Conservation (phyloP, 2,113 vertebrate species). For the Oriolus oriolus region DNA sequence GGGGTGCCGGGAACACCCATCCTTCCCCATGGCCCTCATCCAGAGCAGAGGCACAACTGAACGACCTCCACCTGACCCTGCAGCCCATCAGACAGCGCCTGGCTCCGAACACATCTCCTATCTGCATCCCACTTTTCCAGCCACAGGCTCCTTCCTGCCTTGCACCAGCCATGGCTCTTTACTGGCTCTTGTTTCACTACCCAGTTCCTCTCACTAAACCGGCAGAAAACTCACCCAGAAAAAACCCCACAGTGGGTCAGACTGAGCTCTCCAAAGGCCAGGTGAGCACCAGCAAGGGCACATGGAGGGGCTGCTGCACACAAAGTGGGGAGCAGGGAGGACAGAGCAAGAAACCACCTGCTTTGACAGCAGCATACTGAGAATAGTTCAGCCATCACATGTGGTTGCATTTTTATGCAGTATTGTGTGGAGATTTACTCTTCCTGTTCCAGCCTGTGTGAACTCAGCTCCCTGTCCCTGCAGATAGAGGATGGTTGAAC, state of each 20-base stretch:
- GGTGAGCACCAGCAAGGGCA: background rate
- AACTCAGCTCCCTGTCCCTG: background rate
- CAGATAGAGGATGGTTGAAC: background rate
- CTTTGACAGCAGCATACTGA: background rate
- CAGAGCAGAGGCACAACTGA: background rate
- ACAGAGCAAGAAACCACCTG: background rate
- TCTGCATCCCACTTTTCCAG: background rate
- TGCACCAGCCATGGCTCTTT: background rate
- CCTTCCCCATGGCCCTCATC: background rate
- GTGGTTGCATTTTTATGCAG: background rate
- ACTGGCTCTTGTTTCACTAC: background rate
- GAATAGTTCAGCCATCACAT: background rate
- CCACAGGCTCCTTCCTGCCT: background rate
- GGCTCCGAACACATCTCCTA: background rate
- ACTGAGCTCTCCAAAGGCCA: background rate
- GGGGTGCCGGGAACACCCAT: background rate
- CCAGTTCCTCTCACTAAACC: background rate
- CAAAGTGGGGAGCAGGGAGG: background rate
- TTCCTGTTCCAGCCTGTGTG: background rate
- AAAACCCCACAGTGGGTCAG: background rate
- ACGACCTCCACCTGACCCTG: background rate
- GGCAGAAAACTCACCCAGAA: background rate
- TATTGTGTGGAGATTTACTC: background rate
- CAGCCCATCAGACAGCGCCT: rapidly evolving
- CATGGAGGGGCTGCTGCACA: background rate